A percentile compares a stretch with the other conserved stretches of the same genome.
Evolutionary conservation across 2,797 vertebrate species (phyloP).

Genomic region (Remorina albescens): DNA sequence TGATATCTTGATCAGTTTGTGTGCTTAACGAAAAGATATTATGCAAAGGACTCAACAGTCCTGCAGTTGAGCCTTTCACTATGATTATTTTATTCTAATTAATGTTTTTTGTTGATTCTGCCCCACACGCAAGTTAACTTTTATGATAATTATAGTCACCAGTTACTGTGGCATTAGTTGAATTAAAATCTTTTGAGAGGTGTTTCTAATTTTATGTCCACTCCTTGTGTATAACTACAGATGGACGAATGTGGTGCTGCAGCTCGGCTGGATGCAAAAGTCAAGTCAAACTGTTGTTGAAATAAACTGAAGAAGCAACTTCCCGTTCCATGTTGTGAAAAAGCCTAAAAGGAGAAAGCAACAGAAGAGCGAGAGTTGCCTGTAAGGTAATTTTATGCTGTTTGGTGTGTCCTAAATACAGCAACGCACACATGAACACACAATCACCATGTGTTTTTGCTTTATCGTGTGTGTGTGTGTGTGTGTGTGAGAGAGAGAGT

Average conservation of each 20-base stretch:
- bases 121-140: not conserved
- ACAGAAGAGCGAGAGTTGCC: constrained; percentile 13
- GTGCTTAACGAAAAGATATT: not conserved
- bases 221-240: not conserved
- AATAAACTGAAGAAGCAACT: constrained; percentile 25
- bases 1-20: not conserved
- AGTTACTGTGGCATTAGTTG: not conserved
- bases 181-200: not conserved
- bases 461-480: constrained; percentile 55
- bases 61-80: not conserved
- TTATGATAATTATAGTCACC: not conserved
- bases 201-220: not conserved
- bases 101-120: not conserved
- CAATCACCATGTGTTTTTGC: constrained; percentile 74
- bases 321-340: constrained; percentile 15
- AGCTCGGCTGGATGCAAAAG: not conserved
- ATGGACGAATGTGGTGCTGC: not conserved
- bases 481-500: too few relatives aligned
- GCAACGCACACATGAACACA: constrained; percentile 23
- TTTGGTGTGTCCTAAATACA: constrained; percentile 38
- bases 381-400: constrained; percentile 56
- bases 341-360: constrained; percentile 32
- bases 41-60: not conserved
- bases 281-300: constrained; percentile 11
- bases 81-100: not conserved